phyloP scores from a whole-genome alignment of 2,113 vertebrate species.

The Pituophis catenifer region DNA sequence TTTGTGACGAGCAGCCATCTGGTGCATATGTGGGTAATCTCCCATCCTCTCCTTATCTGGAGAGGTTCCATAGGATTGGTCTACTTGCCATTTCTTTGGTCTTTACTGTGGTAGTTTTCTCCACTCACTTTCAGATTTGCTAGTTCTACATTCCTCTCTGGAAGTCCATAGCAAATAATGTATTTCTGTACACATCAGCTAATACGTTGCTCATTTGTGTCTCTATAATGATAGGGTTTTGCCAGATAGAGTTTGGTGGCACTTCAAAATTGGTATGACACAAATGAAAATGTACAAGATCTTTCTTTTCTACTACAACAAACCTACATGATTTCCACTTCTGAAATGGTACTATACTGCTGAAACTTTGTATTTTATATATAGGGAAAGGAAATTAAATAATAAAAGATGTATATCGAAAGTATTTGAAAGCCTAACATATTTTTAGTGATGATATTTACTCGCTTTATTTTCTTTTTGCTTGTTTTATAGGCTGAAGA shows the following conservation, averaged over 20 bases:
- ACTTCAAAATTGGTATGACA: neutral
- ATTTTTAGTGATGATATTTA: neutral
- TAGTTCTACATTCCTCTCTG: neutral
- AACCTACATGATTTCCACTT: neutral
- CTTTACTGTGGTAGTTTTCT: neutral
- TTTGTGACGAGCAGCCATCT: neutral
- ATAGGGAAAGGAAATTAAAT: neutral
- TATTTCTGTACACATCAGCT: neutral
- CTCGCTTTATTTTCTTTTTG: neutral
- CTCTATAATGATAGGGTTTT: neutral
- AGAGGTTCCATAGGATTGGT: neutral
- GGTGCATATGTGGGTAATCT: neutral
- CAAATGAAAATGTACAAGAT: neutral
- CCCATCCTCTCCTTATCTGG: neutral
- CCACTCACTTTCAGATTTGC: neutral
- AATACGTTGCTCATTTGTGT: neutral
- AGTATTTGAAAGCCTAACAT: neutral
- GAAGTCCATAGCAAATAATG: neutral
- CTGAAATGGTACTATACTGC: neutral
- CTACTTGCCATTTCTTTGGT: neutral
- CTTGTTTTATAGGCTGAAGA: slow-evolving; percentile 77
- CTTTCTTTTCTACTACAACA: neutral
- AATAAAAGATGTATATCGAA: neutral
- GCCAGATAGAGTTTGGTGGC: neutral
- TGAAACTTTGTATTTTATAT: neutral